phyloP scores from a whole-genome alignment of 2,888 invertebrate genomes.

The Ptychoptera albimana region DNA sequence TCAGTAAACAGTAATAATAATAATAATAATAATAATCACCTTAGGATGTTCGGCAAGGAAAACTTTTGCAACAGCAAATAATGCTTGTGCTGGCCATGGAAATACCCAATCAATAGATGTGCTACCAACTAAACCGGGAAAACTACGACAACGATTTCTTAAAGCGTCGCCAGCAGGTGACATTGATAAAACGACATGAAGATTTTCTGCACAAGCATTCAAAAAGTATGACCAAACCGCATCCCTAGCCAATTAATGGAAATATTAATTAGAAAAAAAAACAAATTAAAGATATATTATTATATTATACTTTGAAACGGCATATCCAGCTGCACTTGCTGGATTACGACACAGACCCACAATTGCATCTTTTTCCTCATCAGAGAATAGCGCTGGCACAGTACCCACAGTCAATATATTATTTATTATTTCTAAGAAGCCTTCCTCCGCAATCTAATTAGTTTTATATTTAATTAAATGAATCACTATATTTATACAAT shows the following conservation, averaged over 20 bases:
- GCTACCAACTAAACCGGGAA: conserved; percentile 83
- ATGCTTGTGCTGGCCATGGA: conserved; percentile 83
- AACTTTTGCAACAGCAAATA: conserved; percentile 73
- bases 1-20: background rate
- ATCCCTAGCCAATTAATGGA: conserved; percentile 36
- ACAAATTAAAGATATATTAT: background rate
- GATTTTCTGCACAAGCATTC: conserved; percentile 59
- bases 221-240: conserved; percentile 75
- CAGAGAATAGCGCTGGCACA: conserved; percentile 71
- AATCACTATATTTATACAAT: background rate
- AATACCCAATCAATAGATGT: conserved; percentile 90
- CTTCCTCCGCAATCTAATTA: conserved; percentile 50
- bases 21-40: conserved; percentile 19
- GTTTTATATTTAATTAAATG: background rate
- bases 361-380: conserved; percentile 77
- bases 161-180: conserved; percentile 72
- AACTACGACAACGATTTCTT: conserved; percentile 72
- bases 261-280: background rate
- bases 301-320: conserved; percentile 45
- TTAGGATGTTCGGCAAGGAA: conserved; percentile 55
- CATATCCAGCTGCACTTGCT: conserved; percentile 53
- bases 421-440: conserved; percentile 79
- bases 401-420: conserved; percentile 82
- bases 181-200: conserved; percentile 85
- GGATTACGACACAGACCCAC: conserved; percentile 50